Conservation (phyloP, 2,797 vertebrate genomes). For the Morus bassanus region DNA sequence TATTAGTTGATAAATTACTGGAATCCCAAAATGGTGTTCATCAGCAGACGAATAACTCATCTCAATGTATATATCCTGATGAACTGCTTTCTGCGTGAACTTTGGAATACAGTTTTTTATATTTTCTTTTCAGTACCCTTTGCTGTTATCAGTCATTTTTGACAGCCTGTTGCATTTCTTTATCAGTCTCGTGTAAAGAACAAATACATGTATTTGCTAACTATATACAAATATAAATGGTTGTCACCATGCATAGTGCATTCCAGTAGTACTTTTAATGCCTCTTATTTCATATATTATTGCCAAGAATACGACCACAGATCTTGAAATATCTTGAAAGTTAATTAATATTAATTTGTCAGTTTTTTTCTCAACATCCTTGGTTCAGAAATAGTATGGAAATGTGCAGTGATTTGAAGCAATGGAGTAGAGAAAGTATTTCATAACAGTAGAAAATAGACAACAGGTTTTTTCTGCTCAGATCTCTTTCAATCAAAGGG, state of each 20-base stretch:
- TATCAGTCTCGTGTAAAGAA: not conserved
- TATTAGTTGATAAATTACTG: not conserved
- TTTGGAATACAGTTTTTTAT: not conserved
- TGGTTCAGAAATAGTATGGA: not conserved
- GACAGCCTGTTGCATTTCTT: not conserved
- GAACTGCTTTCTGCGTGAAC: not conserved
- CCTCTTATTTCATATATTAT: not conserved
- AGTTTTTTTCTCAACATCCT: not conserved
- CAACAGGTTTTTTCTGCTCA: not conserved
- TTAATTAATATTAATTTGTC: not conserved
- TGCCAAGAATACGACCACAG: not conserved
- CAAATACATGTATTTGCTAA: not conserved
- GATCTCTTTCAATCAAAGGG: not conserved
- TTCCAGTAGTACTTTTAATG: not conserved
- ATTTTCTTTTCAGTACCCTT: not conserved
- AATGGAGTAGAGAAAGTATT: not conserved
- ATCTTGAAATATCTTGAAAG: not conserved
- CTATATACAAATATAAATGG: not conserved
- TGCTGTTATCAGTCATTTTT: not conserved
- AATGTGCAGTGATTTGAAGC: not conserved
- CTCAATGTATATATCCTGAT: not conserved
- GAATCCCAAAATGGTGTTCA: not conserved
- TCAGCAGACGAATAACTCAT: not conserved
- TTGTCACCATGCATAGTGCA: accelerated
- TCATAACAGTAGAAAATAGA: not conserved